Percentiles rank a stretch among this genome's conserved stretches.
Evolutionary conservation across 1,140 invertebrate species (phyloP).

Genomic region (Pseudoatta argentina): DNA sequence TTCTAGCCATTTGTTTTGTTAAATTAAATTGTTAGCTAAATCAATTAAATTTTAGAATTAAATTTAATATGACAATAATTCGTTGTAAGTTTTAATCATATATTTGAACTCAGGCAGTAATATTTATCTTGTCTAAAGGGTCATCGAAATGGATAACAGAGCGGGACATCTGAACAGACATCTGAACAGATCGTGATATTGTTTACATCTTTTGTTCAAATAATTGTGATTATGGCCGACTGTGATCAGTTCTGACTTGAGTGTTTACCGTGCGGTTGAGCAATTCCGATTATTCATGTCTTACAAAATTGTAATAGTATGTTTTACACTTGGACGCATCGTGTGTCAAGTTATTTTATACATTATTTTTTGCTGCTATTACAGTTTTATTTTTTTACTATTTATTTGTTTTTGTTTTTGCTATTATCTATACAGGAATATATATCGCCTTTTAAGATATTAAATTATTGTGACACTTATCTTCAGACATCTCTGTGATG

Average conservation of each 20-base stretch:
- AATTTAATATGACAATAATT: not conserved
- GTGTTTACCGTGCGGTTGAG: not conserved
- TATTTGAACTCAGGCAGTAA: not conserved
- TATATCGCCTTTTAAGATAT: not conserved
- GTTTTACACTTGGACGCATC: not conserved
- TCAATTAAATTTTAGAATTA: not conserved
- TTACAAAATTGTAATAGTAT: not conserved
- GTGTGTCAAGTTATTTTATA: not conserved
- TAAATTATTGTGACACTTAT: not conserved
- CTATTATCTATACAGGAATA: not conserved
- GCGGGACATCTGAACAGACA: not conserved
- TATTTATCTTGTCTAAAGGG: not conserved
- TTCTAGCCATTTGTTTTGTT: not conserved
- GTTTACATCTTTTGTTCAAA: constrained; percentile 5
- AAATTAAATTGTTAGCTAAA: not conserved
- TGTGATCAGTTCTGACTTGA: not conserved
- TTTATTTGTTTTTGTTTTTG: not conserved
- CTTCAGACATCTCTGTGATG: not conserved
- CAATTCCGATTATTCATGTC: not conserved
- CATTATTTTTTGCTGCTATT: not conserved
- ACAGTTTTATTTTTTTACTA: not conserved
- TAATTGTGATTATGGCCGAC: not conserved
- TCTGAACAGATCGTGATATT: not conserved
- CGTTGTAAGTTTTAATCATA: not conserved
- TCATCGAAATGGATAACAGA: not conserved